Conservation (phyloP, 2,797 vertebrate species). For the Threskiornis aethiopicus region DNA sequence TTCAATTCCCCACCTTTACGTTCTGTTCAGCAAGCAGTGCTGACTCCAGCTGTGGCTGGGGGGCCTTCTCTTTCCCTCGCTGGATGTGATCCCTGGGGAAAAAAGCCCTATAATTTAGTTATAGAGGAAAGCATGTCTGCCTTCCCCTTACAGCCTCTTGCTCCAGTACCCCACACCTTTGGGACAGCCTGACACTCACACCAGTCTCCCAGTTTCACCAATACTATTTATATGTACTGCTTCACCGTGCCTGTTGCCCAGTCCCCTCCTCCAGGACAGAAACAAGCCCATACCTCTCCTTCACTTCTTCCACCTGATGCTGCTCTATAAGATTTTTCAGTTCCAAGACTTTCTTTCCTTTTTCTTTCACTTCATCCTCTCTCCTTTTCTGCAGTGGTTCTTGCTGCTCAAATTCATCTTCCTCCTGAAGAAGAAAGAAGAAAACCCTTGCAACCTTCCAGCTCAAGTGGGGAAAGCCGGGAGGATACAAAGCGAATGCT, state of each 20-base stretch:
- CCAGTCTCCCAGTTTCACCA: not conserved
- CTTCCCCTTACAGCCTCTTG: not conserved
- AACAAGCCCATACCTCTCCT: not conserved
- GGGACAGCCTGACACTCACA: not conserved
- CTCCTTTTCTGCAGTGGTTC: not conserved
- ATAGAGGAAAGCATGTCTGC: accelerated
- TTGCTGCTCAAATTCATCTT: not conserved
- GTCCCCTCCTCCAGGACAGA: not conserved
- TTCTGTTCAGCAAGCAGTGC: not conserved
- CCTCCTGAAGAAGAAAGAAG: not conserved
- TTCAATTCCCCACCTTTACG: not conserved
- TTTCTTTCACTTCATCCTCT: not conserved
- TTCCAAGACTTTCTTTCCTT: slow-evolving; percentile 23
- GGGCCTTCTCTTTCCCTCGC: not conserved
- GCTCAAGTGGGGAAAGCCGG: not conserved
- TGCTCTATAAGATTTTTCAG: slow-evolving; percentile 13
- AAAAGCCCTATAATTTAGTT: not conserved
- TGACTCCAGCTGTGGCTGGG: not conserved
- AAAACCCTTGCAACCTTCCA: not conserved
- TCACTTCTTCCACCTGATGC: not conserved
- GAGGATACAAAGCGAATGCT: accelerated
- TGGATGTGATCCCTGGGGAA: not conserved
- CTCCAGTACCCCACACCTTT: not conserved
- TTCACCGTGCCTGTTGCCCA: accelerated
- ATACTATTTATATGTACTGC: not conserved